A percentile compares a stretch with the other conserved stretches of the same genome.
phyloP scores from a whole-genome alignment of 2,888 invertebrate species.

The Perizoma affinitatum region DNA sequence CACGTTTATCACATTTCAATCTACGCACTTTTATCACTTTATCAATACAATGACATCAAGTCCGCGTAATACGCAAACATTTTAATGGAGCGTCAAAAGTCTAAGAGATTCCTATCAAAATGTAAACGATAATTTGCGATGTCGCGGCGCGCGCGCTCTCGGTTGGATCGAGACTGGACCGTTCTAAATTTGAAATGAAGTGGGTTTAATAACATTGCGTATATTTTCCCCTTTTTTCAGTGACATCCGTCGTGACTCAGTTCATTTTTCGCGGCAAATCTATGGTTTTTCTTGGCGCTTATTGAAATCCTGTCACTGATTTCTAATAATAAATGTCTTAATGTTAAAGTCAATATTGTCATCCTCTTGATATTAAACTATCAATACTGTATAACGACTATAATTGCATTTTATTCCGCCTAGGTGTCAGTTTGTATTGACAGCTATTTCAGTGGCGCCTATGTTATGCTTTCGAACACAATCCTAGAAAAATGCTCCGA shows the following conservation, averaged over 20 bases:
- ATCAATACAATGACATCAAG: background rate
- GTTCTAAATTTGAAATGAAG: constrained; percentile 80
- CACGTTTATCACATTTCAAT: constrained; percentile 5
- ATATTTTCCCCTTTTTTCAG: constrained; percentile 75
- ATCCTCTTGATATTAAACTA: background rate
- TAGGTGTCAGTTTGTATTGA: no score
- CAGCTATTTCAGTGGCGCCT: no score
- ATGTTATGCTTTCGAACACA: no score
- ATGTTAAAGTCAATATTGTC: constrained; percentile 8
- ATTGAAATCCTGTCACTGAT: constrained; percentile 32
- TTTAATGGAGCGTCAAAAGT: constrained; percentile 18
- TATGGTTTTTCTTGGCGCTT: constrained; percentile 37
- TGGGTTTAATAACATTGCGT: constrained; percentile 79
- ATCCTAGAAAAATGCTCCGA: no score
- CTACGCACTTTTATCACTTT: constrained; percentile 18
- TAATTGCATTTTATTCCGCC: no score
- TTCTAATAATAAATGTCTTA: constrained; percentile 21
- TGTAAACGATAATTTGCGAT: constrained; percentile 47
- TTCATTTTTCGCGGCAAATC: constrained; percentile 46
- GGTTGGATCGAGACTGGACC: constrained; percentile 70
- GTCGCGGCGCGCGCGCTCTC: constrained; percentile 69
- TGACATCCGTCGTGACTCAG: constrained; percentile 67
- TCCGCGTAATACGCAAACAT: background rate
- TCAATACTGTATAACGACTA: no score
- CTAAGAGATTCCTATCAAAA: constrained; percentile 48